Evolutionary conservation across 2,113 vertebrate genomes (phyloP).

Genomic region (Corythaixoides concolor): DNA sequence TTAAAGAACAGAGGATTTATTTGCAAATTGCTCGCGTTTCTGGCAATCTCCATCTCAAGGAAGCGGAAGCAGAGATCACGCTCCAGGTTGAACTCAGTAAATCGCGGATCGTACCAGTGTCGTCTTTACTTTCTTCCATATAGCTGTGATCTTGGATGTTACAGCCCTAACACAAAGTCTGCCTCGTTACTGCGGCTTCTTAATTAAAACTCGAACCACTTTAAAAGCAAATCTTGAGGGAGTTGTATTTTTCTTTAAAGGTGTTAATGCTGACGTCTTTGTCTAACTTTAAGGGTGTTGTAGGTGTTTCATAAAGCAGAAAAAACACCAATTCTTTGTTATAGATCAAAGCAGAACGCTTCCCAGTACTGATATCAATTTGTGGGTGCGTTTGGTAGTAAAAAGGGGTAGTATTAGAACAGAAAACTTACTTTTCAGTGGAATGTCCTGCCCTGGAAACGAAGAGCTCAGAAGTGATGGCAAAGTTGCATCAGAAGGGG

Average conservation of each 20-base stretch:
- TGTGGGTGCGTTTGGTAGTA: not conserved
- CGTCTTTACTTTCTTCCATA: not conserved
- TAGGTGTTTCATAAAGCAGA: not conserved
- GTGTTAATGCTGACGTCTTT: not conserved
- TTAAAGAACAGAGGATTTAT: not conserved
- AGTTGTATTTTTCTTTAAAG: not conserved
- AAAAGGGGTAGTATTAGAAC: not conserved
- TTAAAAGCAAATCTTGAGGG: not conserved
- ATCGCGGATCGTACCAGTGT: not conserved
- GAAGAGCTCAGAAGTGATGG: not conserved
- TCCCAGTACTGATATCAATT: not conserved
- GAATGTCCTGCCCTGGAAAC: not conserved
- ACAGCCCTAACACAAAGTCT: not conserved
- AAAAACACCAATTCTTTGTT: not conserved
- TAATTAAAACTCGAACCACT: not conserved
- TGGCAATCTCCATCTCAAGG: not conserved
- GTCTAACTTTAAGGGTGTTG: not conserved
- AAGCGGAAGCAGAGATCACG: not conserved
- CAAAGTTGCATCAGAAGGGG: not conserved
- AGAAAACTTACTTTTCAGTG: not conserved
- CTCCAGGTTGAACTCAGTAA: not conserved
- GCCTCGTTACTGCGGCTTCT: not conserved
- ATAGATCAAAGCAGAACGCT: not conserved
- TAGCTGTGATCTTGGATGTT: not conserved
- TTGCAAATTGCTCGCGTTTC: not conserved